Percentiles rank a stretch among this genome's conserved stretches.
These are phyloP conservation scores for Myotis lucifugus DNA, from an alignment of 2,113 vertebrate species.

Conservation along the genomic window DNA sequence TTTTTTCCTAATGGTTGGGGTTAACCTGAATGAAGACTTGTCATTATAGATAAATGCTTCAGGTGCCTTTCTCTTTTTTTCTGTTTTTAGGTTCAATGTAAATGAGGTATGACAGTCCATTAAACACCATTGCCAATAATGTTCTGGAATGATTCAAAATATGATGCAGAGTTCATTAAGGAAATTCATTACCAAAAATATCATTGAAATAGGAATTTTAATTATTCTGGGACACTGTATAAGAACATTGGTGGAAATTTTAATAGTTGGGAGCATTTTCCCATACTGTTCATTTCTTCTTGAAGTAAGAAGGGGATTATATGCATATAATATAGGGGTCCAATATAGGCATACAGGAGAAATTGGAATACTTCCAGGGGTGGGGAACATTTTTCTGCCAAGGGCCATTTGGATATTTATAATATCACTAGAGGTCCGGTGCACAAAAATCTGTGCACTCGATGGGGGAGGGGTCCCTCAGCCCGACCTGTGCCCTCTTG, in stretches of 20 bases:
- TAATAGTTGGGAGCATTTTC: slow-evolving; percentile 35
- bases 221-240: neutral
- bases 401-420: no score
- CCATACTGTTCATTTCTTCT: slow-evolving; percentile 32
- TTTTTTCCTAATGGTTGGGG: neutral
- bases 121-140: slow-evolving; percentile 70
- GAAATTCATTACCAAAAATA: slow-evolving; percentile 33
- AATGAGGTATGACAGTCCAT: slow-evolving; percentile 72
- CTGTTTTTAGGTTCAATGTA: slow-evolving; percentile 62
- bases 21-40: slow-evolving; percentile 18
- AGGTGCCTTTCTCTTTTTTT: neutral
- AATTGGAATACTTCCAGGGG: neutral
- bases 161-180: slow-evolving; percentile 10
- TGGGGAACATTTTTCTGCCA: no score
- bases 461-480: no score
- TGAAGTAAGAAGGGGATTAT: slow-evolving; percentile 36
- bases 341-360: neutral
- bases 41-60: slow-evolving; percentile 2
- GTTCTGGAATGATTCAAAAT: slow-evolving; percentile 26
- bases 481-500: no score
- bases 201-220: slow-evolving; percentile 31
- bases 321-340: neutral
- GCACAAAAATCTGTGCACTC: no score
- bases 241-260: slow-evolving; percentile 6
- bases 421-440: no score